phyloP scores from a whole-genome alignment of 2,888 invertebrate genomes.

The Ophion ventricosus region DNA sequence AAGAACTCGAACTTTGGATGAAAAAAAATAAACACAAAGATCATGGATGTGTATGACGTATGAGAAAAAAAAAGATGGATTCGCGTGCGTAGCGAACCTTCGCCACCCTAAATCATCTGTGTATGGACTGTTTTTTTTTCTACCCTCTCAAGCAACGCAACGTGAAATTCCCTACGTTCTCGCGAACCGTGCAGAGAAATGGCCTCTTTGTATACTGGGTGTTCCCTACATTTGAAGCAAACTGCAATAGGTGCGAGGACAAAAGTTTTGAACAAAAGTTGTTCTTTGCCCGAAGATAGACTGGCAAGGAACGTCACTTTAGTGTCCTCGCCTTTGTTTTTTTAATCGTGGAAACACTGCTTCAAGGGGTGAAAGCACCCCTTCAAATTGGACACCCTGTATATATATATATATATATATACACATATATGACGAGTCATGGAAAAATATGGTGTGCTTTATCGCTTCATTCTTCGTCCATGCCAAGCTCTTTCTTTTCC shows the following conservation, averaged over 20 bases:
- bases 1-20: not conserved
- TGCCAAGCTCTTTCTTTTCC: slow-evolving; percentile 40
- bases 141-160: not conserved
- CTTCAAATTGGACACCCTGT: not conserved
- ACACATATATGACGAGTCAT: not conserved
- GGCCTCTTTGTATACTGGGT: slow-evolving; percentile 1
- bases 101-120: not conserved
- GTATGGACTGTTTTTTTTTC: not conserved
- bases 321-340: no score
- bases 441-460: slow-evolving; percentile 65
- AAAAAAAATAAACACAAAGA: not conserved
- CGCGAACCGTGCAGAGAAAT: slow-evolving; percentile 20
- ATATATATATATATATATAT: not conserved
- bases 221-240: not conserved
- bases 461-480: slow-evolving; percentile 63
- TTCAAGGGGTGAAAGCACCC: no score
- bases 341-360: no score
- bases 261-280: no score
- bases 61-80: not conserved
- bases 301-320: no score
- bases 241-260: no score
- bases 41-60: not conserved
- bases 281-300: no score
- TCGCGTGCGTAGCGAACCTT: not conserved
- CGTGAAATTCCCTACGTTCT: slow-evolving; percentile 39